Evolutionary conservation across 2,888 invertebrate genomes (phyloP).

Genomic region (Synanthedon vespiformis): DNA sequence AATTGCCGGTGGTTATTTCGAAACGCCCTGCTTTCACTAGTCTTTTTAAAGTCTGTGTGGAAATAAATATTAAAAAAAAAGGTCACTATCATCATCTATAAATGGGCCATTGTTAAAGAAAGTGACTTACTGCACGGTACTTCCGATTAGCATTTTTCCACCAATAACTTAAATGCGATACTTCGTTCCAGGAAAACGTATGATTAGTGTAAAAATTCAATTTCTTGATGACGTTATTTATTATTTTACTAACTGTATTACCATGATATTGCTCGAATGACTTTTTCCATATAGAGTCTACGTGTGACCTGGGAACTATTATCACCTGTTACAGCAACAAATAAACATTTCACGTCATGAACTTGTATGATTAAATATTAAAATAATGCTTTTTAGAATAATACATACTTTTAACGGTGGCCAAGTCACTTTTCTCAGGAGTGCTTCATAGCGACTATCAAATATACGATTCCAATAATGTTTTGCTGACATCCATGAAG

Average conservation of each 20-base stretch:
- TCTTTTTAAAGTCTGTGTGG: constrained; percentile 73
- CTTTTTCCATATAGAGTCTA: constrained; percentile 45
- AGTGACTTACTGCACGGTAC: constrained; percentile 34
- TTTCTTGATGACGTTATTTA: constrained; percentile 50
- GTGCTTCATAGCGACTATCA: constrained; percentile 46
- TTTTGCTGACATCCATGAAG: constrained; percentile 34
- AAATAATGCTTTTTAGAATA: no score
- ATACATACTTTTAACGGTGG: constrained; percentile 43
- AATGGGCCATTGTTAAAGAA: no score
- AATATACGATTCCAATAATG: constrained; percentile 48
- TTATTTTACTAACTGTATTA: constrained; percentile 35
- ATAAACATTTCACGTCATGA: no score
- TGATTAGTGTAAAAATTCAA: constrained; percentile 47
- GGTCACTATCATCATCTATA: no score
- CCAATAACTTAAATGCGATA: constrained; percentile 54
- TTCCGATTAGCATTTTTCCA: constrained; percentile 41
- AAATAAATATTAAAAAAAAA: background rate
- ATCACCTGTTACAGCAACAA: constrained; percentile 31
- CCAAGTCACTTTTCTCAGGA: constrained; percentile 53
- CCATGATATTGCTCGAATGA: constrained; percentile 42
- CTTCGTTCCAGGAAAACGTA: constrained; percentile 56
- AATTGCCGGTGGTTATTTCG: constrained; percentile 92
- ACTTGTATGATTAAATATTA: no score
- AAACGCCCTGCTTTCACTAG: constrained; percentile 83
- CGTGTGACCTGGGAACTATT: constrained; percentile 41